Conservation (phyloP, 2,797 vertebrate genomes). For the Tenualosa thibaudeaui region DNA sequence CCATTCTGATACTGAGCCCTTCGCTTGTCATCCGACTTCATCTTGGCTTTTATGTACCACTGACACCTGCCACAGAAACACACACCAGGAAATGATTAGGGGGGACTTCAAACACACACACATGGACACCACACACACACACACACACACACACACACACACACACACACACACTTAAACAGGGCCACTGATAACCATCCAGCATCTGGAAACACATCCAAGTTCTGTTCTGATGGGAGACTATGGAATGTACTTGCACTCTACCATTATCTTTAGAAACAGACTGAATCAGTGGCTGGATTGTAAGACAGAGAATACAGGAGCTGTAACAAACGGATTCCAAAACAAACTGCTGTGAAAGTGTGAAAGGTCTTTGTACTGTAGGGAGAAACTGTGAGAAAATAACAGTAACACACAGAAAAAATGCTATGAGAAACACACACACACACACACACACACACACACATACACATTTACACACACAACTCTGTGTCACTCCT, state of each 20-base stretch:
- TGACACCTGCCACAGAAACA: conserved; percentile 80
- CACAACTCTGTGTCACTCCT: neutral
- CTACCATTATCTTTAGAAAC: neutral
- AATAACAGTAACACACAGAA: neutral
- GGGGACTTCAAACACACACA: conserved; percentile 39
- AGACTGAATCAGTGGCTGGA: conserved; percentile 7
- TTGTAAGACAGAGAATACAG: neutral
- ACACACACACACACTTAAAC: no score
- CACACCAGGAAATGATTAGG: neutral
- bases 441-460: no score
- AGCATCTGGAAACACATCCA: conserved; percentile 19
- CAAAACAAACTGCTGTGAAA: neutral
- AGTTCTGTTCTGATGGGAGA: conserved; percentile 29
- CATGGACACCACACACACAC: conserved; percentile 2
- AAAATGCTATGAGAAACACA: neutral
- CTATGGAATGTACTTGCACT: neutral
- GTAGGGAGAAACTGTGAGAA: neutral
- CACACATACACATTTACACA: no score
- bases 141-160: no score
- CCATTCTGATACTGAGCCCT: conserved; percentile 86
- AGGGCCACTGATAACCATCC: neutral
- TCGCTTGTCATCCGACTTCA: conserved; percentile 93
- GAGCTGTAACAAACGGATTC: neutral
- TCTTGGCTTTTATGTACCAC: conserved; percentile 96
- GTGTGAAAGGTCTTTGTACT: neutral